A percentile compares a stretch with the other conserved stretches of the same genome.
Conservation (phyloP, 1,140 invertebrate species). For the Tribolium castaneum region DNA sequence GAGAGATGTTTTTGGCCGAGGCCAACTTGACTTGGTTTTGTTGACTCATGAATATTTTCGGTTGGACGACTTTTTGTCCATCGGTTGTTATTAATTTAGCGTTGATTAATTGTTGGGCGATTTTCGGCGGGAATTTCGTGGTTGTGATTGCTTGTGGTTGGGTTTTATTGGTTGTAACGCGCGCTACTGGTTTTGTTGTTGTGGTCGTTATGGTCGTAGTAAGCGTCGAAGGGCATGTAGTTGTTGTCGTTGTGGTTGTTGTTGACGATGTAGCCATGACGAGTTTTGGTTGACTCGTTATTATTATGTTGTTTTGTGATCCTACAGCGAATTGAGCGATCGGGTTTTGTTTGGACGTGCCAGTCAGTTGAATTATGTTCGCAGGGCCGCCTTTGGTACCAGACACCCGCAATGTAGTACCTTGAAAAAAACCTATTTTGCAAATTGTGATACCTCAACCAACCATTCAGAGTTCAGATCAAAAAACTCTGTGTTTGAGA, state of each 20-base stretch:
- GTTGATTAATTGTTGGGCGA: constrained; percentile 61
- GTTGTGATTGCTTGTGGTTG: constrained; percentile 47
- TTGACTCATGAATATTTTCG: constrained; percentile 57
- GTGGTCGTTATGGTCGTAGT: constrained; percentile 48
- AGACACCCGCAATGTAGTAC: constrained; percentile 63
- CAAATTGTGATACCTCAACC: background rate
- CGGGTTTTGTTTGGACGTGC: constrained; percentile 55
- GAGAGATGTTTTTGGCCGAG: constrained; percentile 43
- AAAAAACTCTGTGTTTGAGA: too few species aligned
- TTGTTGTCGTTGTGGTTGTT: constrained; percentile 54
- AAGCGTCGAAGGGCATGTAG: constrained; percentile 56
- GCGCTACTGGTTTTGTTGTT: constrained; percentile 55
- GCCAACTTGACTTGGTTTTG: constrained; percentile 57
- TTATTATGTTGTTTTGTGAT: constrained; percentile 64
- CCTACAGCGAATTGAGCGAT: constrained; percentile 65
- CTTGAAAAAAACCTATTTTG: constrained; percentile 42
- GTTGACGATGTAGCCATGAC: constrained; percentile 53
- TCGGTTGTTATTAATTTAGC: constrained; percentile 62
- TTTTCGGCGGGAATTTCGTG: constrained; percentile 55
- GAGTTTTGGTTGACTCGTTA: constrained; percentile 61
- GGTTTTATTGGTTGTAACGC: constrained; percentile 51
- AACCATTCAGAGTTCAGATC: too few species aligned
- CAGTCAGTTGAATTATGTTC: constrained; percentile 63
- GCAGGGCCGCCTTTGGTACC: constrained; percentile 63
- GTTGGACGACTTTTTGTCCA: constrained; percentile 59